phyloP scores from a whole-genome alignment of 92 coral and sea anemone species.

The Actinernus sp. region DNA sequence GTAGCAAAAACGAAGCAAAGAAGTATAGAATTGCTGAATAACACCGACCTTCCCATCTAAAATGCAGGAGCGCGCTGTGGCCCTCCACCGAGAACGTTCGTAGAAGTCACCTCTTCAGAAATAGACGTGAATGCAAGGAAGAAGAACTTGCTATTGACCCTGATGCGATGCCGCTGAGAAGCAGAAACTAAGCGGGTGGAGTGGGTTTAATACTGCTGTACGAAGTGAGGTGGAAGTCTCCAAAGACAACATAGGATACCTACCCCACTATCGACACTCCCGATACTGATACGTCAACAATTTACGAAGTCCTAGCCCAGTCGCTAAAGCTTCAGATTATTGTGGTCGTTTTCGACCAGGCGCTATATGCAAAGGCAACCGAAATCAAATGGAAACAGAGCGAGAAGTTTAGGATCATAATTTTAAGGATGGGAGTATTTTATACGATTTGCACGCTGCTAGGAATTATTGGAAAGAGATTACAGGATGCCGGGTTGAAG shows the following conservation, averaged over 20 bases:
- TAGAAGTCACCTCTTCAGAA: slow-evolving; percentile 57
- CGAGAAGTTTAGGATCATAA: slow-evolving; percentile 21
- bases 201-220: slow-evolving; percentile 64
- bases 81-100: slow-evolving; percentile 47
- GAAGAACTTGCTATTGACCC: too few relatives aligned
- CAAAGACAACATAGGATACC: slow-evolving; percentile 51
- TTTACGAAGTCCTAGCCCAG: slow-evolving; percentile 27
- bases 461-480: slow-evolving; percentile 49
- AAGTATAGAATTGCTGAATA: slow-evolving; percentile 15
- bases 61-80: slow-evolving; percentile 48
- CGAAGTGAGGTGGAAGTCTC: slow-evolving; percentile 42
- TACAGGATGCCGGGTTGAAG: slow-evolving; percentile 68
- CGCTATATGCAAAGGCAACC: too few relatives aligned
- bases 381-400: slow-evolving; percentile 36
- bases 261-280: slow-evolving; percentile 45
- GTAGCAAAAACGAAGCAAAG: slow-evolving; percentile 22
- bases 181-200: slow-evolving; percentile 68
- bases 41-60: slow-evolving; percentile 32
- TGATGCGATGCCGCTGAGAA: slow-evolving; percentile 55
- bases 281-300: slow-evolving; percentile 56
- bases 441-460: slow-evolving; percentile 50
- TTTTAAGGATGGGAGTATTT: slow-evolving; percentile 66
- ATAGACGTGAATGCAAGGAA: slow-evolving; percentile 20
- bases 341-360: slow-evolving; percentile 56
- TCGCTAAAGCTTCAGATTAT: slow-evolving; percentile 38